These are phyloP conservation scores for Sapayoa aenigma DNA, from an alignment of 2,113 vertebrate species.

Conservation along the genomic window DNA sequence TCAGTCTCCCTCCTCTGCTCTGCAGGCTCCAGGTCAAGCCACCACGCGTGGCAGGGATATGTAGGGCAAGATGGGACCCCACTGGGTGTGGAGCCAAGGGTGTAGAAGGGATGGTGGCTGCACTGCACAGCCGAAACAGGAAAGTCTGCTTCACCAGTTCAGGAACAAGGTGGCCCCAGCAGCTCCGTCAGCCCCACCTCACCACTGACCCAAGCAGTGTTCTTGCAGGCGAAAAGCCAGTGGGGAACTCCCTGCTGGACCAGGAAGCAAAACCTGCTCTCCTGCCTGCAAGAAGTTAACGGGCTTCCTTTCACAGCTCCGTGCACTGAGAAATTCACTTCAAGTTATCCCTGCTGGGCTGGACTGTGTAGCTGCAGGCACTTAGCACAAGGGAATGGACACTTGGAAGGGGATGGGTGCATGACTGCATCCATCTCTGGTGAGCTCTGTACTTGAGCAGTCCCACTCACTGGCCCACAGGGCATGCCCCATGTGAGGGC, in stretches of 20 bases:
- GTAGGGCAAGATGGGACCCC: neutral
- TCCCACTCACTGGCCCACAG: neutral
- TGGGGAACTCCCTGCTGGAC: constrained; percentile 29
- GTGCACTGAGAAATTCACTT: rapidly evolving
- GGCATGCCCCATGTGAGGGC: neutral
- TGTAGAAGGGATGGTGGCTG: neutral
- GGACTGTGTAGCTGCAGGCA: neutral
- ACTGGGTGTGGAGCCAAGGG: rapidly evolving
- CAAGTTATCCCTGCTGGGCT: neutral
- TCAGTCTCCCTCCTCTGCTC: neutral
- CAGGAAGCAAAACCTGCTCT: constrained; percentile 25
- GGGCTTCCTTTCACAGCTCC: neutral
- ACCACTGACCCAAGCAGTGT: neutral
- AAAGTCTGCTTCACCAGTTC: constrained; percentile 58
- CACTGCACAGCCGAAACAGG: neutral
- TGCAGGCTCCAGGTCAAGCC: neutral
- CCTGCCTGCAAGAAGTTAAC: neutral
- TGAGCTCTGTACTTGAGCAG: neutral
- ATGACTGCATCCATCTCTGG: neutral
- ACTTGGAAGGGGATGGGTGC: neutral
- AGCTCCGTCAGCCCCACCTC: neutral
- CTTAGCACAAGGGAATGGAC: neutral
- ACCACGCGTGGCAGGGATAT: rapidly evolving
- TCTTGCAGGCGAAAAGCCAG: neutral
- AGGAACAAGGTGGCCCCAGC: neutral